phyloP scores from a whole-genome alignment of 2,113 vertebrate species.

The Trinectes maculatus region DNA sequence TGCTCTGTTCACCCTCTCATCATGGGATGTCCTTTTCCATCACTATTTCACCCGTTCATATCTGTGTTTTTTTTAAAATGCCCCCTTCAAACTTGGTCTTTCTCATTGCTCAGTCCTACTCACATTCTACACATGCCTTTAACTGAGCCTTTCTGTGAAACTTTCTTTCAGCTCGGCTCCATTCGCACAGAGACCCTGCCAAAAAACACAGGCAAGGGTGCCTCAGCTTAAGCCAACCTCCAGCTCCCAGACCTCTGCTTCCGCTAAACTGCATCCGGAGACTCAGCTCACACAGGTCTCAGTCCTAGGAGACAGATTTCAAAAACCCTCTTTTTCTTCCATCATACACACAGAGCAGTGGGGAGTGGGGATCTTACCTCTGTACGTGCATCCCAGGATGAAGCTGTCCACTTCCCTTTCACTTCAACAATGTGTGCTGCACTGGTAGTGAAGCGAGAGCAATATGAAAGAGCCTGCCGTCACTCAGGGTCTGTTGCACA shows the following conservation, averaged over 20 bases:
- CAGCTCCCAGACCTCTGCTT: conserved; percentile 31
- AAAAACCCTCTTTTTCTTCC: conserved; percentile 24
- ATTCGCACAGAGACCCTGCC: conserved; percentile 79
- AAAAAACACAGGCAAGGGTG: conserved; percentile 78
- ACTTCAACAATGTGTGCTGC: conserved; percentile 73
- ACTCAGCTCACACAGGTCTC: conserved; percentile 23
- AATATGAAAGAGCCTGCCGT: conserved; percentile 73
- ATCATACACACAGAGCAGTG: conserved; percentile 28
- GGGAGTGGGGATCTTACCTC: conserved; percentile 69
- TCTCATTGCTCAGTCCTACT: conserved; percentile 42
- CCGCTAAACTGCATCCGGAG: conserved; percentile 32
- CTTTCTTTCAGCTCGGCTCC: conserved; percentile 75
- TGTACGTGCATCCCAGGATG: conserved; percentile 69
- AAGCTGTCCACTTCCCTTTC: conserved; percentile 70
- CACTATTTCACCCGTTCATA: conserved; percentile 21
- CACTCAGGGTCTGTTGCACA: conserved; percentile 82
- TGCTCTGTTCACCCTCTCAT: background rate
- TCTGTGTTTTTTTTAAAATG: background rate
- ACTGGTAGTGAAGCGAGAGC: conserved; percentile 76
- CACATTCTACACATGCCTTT: conserved; percentile 81
- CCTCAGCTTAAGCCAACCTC: conserved; percentile 58
- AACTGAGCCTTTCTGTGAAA: conserved; percentile 72
- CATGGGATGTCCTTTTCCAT: background rate
- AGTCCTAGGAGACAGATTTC: conserved; percentile 4
- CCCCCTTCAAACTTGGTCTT: conserved; percentile 18